Base-by-base conservation (phyloP, 1,140 invertebrate species). In the Lithobius niger region DNA sequence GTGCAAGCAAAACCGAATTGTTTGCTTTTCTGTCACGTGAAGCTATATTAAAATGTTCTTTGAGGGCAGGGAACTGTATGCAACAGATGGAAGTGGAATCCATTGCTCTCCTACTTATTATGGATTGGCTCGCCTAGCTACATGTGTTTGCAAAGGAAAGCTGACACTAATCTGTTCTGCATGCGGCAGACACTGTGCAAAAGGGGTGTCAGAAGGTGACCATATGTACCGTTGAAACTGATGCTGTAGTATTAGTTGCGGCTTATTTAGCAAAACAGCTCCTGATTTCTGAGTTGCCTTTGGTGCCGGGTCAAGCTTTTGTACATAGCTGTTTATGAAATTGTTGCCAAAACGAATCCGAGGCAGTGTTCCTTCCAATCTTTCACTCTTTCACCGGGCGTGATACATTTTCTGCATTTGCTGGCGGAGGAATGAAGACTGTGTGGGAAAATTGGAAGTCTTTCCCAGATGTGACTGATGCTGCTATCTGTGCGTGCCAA, bases 381-480 rank as follows among this genome's bases (percentile, higher is more conserved):
- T 62, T 61, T 45, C 52, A 61, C 42, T 22, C 58, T n/a, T 60
- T 62, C 31, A 62, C 61, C 16, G 60, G 64, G 16, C 64, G 64
- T 57, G 58, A 64, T 21, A 62, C 55, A 26, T 61, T 25, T 65
- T 57, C 13, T 15, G 10, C 15, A 36, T 66, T 65, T 40, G n/a
- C 36, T 43, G 59, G 58, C 27, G 49, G 51, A 42, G 57, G 63
- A 18, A 65, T 64, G 57, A 64, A 58, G 49, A 60, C 47, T 15
- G 58, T 59, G 21, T 61, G 59, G 54, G 43, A 61, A 13, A 57
- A 57, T 19, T 64, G 64, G 59, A 55, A 36, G 31, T n/a, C n/a
- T 36, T 36, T n/a, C 45, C 31, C 31, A 36, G 31, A 36, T 10
- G 31, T 36, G 19, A 59, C 57, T 18, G 45, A 26, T 25, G 57